Base-by-base conservation (phyloP, 2,888 invertebrate species). In the Hypomecis punctinalis region DNA sequence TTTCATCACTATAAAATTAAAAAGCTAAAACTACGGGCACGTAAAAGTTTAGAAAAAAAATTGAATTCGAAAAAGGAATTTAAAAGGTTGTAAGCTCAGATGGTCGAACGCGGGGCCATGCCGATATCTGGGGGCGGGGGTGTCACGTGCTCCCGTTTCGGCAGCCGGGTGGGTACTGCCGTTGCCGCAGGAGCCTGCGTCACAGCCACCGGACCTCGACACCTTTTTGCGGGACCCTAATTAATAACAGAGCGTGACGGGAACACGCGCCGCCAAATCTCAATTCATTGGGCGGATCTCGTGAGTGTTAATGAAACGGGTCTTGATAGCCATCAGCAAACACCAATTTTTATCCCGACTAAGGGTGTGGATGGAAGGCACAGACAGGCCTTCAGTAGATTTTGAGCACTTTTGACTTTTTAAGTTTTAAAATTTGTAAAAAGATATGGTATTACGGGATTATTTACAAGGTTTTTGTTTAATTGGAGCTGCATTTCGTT, bases 101-200 rank as follows among this genome's bases (percentile, higher is more conserved):
- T 23, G 40, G n/a, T 69, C 70, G 71, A 68, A 48, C 75, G 76
- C 76, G 73, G 67, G 72, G 72, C 76, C 72, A 62, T 75, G 67
- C 69, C 73, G 72, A 70, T 73, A 67, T 66, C 62, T 69, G 48
- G 59, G 39, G 49, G 46, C 36, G 1, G 35, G 58, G 63, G 63
- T 60, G 76, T 76, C 80, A 77, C 88, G 88, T 71, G 82, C 79
- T 78, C 75, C 78, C 86, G 70, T 78, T 71, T 69, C 83, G 83
- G 78, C 79, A 70, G 83, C 75, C 82, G 84, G 83, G 81, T 83
- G 84, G 83, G 81, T 81, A 90, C 90, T 90, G 89, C 78, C 81
- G 81, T 79, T 89, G 89, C 89, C 85, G 89, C 91, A 89, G 90
- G 88, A 90, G 89, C 84, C 89, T 91, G 90, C 91, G 91, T 91